Conservation (phyloP, 2,888 invertebrate species). For the Andrena praecox region DNA sequence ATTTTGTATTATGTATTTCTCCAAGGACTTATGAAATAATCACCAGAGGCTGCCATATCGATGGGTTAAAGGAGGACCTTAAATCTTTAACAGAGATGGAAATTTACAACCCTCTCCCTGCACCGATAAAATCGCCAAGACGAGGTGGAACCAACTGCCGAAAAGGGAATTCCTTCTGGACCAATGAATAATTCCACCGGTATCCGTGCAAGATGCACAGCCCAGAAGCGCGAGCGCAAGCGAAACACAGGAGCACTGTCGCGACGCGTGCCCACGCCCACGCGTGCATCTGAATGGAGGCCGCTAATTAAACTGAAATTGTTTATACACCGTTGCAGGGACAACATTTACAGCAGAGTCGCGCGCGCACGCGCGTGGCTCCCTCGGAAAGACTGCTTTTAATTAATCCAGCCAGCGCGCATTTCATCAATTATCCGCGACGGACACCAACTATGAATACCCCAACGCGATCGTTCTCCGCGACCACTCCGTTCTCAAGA, state of each 20-base stretch:
- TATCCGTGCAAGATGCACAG: conserved; percentile 29
- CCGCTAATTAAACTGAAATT: conserved; percentile 69
- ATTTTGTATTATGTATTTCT: no score
- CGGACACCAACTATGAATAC: background rate
- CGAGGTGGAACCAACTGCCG: background rate
- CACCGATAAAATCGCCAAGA: no score
- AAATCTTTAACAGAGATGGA: no score
- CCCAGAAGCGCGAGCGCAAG: conserved; percentile 12
- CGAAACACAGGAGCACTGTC: conserved; percentile 39
- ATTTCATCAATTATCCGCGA: conserved; percentile 7
- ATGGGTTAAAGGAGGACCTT: no score
- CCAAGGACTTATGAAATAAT: no score
- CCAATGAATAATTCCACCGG: conserved; percentile 27
- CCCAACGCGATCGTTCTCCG: background rate
- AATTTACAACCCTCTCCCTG: no score
- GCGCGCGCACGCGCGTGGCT: background rate
- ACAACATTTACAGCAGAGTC: conserved; percentile 49
- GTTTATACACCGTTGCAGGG: conserved; percentile 37
- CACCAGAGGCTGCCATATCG: no score
- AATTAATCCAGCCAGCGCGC: background rate
- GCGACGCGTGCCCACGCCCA: conserved; percentile 55
- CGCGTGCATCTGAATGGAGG: conserved; percentile 59
- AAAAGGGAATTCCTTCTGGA: conserved; percentile 5
- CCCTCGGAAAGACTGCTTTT: background rate
- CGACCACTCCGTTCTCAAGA: background rate